Evolutionary conservation across 2,888 invertebrate genomes (phyloP).

Genomic region (Altica lythri): DNA sequence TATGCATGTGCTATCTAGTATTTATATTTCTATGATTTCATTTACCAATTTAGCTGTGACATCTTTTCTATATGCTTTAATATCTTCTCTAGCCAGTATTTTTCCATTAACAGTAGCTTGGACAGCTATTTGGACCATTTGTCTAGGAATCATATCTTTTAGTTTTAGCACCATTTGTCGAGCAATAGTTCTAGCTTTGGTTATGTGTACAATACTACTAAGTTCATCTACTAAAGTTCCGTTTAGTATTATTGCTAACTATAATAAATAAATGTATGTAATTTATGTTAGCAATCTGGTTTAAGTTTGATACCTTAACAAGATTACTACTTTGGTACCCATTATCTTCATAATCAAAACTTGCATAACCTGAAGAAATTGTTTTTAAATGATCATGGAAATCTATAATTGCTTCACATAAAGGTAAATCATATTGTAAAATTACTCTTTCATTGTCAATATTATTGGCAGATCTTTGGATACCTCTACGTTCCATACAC

Average conservation of each 20-base stretch:
- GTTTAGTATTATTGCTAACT: conserved; percentile 82
- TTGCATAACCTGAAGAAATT: conserved; percentile 91
- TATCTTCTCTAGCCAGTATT: conserved; percentile 81
- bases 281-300: too few species aligned
- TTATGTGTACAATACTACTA: conserved; percentile 76
- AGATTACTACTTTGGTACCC: conserved; percentile 81
- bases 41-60: conserved; percentile 91
- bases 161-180: conserved; percentile 74
- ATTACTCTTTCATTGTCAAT: conserved; percentile 84
- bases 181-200: conserved; percentile 68
- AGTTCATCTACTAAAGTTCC: conserved; percentile 82
- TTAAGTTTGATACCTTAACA: conserved; percentile 82
- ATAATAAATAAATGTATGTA: conserved; percentile 40
- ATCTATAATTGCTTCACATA: conserved; percentile 92
- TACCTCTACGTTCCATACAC: conserved; percentile 76
- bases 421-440: conserved; percentile 81
- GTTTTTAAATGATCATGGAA: conserved; percentile 93
- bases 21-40: conserved; percentile 20
- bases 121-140: conserved; percentile 85
- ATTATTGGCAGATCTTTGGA: conserved; percentile 70
- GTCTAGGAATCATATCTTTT: conserved; percentile 84
- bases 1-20: background rate
- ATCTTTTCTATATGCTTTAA: conserved; percentile 89
- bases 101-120: conserved; percentile 82
- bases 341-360: conserved; percentile 89